phyloP scores from a whole-genome alignment of 2,797 vertebrate species.

The Melanotaenia trifasciata region DNA sequence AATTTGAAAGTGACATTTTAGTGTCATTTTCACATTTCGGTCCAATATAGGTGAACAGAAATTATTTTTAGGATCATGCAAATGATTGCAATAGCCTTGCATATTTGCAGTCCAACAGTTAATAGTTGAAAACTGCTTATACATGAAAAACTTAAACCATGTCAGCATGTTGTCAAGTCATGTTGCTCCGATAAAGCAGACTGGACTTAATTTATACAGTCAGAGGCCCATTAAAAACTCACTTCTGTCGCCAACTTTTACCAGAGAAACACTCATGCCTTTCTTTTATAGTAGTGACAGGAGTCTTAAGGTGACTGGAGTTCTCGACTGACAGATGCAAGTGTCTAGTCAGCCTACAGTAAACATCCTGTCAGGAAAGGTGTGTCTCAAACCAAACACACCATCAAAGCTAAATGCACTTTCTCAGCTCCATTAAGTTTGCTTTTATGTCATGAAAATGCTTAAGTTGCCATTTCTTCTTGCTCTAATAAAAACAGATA shows the following conservation, averaged over 20 bases:
- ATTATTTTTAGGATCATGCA: background rate
- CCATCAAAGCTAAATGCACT: constrained; percentile 7
- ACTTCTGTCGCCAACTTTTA: constrained; percentile 14
- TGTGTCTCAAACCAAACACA: constrained; percentile 12
- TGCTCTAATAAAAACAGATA: constrained; percentile 7
- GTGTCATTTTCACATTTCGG: no score
- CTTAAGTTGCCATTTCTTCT: constrained; percentile 3
- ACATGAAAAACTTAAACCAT: constrained; percentile 1
- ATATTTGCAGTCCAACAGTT: background rate
- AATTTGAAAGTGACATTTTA: no score
- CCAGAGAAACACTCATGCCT: constrained; percentile 43
- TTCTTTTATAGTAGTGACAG: constrained; percentile 41
- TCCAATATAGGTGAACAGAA: background rate
- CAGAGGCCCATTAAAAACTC: constrained; percentile 20
- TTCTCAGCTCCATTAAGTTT: constrained; percentile 19
- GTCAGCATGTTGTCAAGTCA: constrained; percentile 19
- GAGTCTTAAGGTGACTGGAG: constrained; percentile 24
- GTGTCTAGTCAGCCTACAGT: constrained; percentile 7
- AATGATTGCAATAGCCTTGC: background rate
- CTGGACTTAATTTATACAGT: constrained; percentile 24
- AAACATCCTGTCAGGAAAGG: constrained; percentile 4
- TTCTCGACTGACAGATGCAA: constrained; percentile 15
- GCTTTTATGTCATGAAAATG: background rate
- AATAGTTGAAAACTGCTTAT: background rate
- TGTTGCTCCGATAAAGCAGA: constrained; percentile 19